Evolutionary conservation across 2,113 vertebrate species (phyloP).

Genomic region (Hemichromis elongatus): DNA sequence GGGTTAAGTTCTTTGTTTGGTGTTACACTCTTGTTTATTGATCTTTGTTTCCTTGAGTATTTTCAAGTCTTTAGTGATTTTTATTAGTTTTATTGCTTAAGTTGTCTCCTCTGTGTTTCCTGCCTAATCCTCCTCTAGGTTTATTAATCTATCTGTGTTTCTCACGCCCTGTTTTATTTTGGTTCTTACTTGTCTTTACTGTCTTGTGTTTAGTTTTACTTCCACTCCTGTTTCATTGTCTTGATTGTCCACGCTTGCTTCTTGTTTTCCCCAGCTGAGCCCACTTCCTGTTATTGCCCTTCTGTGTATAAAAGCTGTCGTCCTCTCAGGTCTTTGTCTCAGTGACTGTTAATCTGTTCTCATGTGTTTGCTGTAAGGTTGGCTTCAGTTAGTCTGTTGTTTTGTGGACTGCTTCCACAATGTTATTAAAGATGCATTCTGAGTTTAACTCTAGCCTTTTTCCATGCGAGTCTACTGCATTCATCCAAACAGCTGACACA

Average conservation of each 20-base stretch:
- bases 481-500: too few relatives aligned
- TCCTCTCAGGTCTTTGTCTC: background rate
- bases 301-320: background rate
- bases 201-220: background rate
- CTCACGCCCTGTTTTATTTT: background rate
- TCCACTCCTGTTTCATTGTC: background rate
- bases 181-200: rapidly evolving
- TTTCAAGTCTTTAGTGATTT: rapidly evolving
- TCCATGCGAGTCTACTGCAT: background rate
- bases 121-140: background rate
- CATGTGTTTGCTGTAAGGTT: background rate
- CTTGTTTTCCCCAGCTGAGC: background rate
- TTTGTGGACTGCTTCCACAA: background rate
- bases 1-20: background rate
- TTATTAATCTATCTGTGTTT: background rate
- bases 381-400: background rate
- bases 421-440: background rate
- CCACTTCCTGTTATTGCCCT: background rate
- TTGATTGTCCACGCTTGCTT: background rate
- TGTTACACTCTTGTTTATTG: background rate
- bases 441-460: background rate
- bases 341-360: background rate
- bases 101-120: background rate
- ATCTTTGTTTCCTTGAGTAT: background rate
- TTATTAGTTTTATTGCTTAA: background rate